Evolutionary conservation across 2,113 vertebrate genomes (phyloP).

Genomic region (Oreochromis spilurus): DNA sequence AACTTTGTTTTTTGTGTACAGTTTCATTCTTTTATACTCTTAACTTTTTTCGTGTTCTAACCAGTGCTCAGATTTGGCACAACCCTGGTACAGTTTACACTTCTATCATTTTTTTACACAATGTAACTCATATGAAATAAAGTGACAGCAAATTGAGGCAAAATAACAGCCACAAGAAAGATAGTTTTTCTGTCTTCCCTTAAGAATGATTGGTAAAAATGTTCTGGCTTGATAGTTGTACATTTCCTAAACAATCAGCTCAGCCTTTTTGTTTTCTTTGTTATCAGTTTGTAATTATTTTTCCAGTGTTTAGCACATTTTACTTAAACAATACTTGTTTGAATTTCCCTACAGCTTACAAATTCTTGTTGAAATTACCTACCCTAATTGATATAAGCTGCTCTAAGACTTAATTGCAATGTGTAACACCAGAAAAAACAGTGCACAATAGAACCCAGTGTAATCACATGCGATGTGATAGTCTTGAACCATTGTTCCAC

Average conservation of each 20-base stretch:
- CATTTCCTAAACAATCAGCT: not conserved
- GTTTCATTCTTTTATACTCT: not conserved
- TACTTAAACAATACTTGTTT: not conserved
- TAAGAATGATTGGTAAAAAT: not conserved
- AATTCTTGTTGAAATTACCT: not conserved
- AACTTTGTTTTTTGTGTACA: not conserved
- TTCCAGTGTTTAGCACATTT: not conserved
- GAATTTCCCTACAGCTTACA: not conserved
- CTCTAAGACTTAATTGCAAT: not conserved
- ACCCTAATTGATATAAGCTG: not conserved
- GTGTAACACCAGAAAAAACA: not conserved
- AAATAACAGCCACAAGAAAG: not conserved
- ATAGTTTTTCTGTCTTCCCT: not conserved
- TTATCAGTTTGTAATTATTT: not conserved
- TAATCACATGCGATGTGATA: not conserved
- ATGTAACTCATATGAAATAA: not conserved
- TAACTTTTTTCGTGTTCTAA: not conserved
- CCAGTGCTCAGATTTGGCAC: not conserved
- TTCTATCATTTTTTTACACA: not conserved
- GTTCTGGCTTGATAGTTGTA: not conserved
- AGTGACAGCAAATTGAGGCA: not conserved
- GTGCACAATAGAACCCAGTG: not conserved
- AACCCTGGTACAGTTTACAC: not conserved
- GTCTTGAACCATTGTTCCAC: not conserved
- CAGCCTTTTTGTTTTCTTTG: not conserved